Conservation (phyloP, 2,888 invertebrate species). For the Pediacus dermestoides region DNA sequence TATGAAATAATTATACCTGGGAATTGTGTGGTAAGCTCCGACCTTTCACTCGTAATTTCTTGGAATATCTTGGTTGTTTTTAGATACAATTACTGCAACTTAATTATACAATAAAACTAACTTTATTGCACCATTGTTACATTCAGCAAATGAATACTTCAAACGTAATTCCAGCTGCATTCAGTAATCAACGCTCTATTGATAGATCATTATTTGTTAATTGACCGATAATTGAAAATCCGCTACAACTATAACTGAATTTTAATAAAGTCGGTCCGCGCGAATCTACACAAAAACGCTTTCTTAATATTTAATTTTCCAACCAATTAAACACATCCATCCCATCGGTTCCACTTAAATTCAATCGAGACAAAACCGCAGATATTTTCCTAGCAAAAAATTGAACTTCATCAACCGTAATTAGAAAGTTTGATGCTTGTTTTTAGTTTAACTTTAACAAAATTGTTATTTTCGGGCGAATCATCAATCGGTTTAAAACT, state of each 20-base stretch:
- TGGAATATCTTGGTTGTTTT: background rate
- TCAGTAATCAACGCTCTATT: constrained; percentile 24
- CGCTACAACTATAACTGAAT: constrained; percentile 17
- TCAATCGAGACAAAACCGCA: too few species aligned
- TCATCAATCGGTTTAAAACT: constrained; percentile 3
- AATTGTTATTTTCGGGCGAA: too few species aligned
- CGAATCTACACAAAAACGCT: too few species aligned
- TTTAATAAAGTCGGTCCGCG: too few species aligned
- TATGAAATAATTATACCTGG: background rate
- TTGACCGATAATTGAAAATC: constrained; percentile 26
- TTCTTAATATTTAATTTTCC: too few species aligned
- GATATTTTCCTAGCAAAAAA: too few species aligned
- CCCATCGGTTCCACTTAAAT: too few species aligned
- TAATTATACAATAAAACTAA: constrained; percentile 23
- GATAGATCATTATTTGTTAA: constrained; percentile 28
- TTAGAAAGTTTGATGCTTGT: too few species aligned
- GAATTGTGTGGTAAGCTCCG: background rate
- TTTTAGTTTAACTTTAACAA: too few species aligned
- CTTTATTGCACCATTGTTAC: constrained; percentile 25
- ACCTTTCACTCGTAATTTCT: background rate
- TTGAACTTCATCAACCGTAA: too few species aligned
- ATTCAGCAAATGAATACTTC: constrained; percentile 24
- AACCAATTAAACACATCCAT: too few species aligned
- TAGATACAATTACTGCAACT: background rate
- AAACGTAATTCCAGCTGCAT: constrained; percentile 25